Percentiles rank a stretch among this genome's conserved stretches.
These are phyloP conservation scores for Protobothrops flavoviridis DNA, from an alignment of 2,113 vertebrate species.

Conservation along the genomic window DNA sequence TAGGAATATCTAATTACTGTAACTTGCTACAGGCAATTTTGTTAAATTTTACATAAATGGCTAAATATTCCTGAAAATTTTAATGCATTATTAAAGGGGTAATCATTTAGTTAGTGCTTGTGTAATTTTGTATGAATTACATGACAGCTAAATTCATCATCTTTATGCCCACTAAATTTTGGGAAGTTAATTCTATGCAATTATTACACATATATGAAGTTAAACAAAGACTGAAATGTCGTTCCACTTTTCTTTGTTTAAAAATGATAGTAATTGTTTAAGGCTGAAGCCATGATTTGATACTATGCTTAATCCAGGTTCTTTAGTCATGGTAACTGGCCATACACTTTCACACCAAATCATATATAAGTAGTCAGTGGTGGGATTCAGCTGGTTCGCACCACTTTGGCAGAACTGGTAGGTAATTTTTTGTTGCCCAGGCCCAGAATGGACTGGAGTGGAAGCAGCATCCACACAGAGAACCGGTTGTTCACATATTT, in stretches of 20 bases:
- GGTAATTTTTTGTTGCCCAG: too few species aligned
- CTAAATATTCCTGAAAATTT: conserved; percentile 79
- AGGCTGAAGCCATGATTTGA: not conserved
- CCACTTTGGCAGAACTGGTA: too few species aligned
- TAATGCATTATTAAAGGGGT: conserved; percentile 82
- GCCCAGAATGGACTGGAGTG: too few species aligned
- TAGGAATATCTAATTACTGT: conserved; percentile 77
- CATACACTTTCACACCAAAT: not conserved
- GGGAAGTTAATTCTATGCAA: conserved; percentile 68
- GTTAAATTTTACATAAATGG: conserved; percentile 78
- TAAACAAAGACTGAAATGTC: conserved; percentile 25
- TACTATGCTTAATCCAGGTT: not conserved
- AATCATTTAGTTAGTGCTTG: conserved; percentile 78
- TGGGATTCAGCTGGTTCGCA: too few species aligned
- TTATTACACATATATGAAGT: conserved; percentile 36
- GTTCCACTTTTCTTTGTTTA: conserved; percentile 10
- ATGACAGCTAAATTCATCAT: conserved; percentile 79
- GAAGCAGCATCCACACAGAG: too few species aligned
- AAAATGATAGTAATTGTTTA: not conserved
- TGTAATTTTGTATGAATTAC: conserved; percentile 81
- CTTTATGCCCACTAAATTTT: conserved; percentile 82
- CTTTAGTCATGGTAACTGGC: not conserved
- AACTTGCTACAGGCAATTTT: conserved; percentile 78
- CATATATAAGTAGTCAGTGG: not conserved
- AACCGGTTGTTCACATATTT: too few species aligned